A percentile compares a stretch with the other conserved stretches of the same genome.
These are phyloP conservation scores for Gerris buenoi DNA, from an alignment of 1,140 invertebrate genomes.

Conservation along the genomic window DNA sequence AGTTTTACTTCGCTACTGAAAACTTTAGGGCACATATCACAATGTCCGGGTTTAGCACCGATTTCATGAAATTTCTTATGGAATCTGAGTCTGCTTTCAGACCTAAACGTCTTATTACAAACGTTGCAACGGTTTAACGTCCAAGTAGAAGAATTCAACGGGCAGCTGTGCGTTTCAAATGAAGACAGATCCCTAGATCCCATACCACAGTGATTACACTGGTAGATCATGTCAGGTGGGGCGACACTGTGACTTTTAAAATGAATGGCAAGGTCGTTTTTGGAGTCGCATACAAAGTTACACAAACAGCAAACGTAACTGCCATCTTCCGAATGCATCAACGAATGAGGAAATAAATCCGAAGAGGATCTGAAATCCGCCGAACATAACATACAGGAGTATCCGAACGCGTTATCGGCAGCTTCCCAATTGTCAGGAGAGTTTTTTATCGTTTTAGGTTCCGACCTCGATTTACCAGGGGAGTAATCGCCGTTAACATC, in stretches of 20 bases:
- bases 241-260: constrained; percentile 11
- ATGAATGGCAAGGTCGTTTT: constrained; percentile 14
- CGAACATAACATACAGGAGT: constrained; percentile 13
- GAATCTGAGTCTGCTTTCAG: constrained; percentile 11
- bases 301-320: constrained; percentile 16
- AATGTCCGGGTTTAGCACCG: constrained; percentile 13
- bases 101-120: constrained; percentile 18
- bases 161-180: constrained; percentile 11
- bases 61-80: constrained; percentile 17
- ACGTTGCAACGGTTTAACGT: constrained; percentile 12
- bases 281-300: constrained; percentile 8
- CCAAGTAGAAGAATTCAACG: neutral
- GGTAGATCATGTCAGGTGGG: constrained; percentile 5
- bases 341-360: constrained; percentile 14
- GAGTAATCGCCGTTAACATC: too few species aligned
- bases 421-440: neutral
- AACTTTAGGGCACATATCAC: constrained; percentile 16
- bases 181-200: constrained; percentile 9
- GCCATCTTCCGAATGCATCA: constrained; percentile 12
- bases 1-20: constrained; percentile 18
- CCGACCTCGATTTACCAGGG: too few species aligned
- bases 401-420: constrained; percentile 5
- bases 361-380: constrained; percentile 11
- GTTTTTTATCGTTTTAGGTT: too few species aligned
- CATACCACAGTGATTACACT: constrained; percentile 15